These are phyloP conservation scores for Loriculus beryllinus DNA, from an alignment of 2,797 vertebrate species.

Conservation along the genomic window DNA sequence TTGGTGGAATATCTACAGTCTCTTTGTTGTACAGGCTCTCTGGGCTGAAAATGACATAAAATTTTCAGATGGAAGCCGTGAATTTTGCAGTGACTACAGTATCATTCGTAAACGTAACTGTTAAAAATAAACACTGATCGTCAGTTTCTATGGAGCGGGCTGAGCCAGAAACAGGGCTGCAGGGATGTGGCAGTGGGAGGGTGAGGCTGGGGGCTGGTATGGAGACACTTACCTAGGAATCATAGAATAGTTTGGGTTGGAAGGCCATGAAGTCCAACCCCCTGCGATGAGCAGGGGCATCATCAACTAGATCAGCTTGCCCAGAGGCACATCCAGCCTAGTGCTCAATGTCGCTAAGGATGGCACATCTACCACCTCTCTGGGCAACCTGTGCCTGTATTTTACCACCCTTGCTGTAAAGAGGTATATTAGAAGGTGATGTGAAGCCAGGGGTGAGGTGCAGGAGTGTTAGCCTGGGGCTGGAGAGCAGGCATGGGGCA, in stretches of 20 bases:
- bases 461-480: rapidly evolving
- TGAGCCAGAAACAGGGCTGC: not conserved
- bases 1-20: rapidly evolving
- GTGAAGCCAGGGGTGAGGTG: rapidly evolving
- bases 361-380: not conserved
- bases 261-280: not conserved
- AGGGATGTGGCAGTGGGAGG: too few species aligned
- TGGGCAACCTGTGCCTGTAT: not conserved
- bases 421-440: rapidly evolving
- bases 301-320: not conserved
- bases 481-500: not conserved
- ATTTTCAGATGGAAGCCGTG: too few species aligned
- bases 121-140: not conserved
- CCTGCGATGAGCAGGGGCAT: not conserved
- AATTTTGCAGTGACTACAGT: not conserved
- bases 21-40: rapidly evolving
- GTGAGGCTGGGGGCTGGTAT: not conserved
- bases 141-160: rapidly evolving
- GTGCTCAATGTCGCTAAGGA: not conserved
- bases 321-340: not conserved
- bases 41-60: not conserved
- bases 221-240: not conserved
- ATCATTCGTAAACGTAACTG: rapidly evolving
- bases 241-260: not conserved
- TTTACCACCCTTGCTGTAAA: not conserved